Evolutionary conservation across 1,140 invertebrate species (phyloP).

Genomic region (Notospermus geniculatus): DNA sequence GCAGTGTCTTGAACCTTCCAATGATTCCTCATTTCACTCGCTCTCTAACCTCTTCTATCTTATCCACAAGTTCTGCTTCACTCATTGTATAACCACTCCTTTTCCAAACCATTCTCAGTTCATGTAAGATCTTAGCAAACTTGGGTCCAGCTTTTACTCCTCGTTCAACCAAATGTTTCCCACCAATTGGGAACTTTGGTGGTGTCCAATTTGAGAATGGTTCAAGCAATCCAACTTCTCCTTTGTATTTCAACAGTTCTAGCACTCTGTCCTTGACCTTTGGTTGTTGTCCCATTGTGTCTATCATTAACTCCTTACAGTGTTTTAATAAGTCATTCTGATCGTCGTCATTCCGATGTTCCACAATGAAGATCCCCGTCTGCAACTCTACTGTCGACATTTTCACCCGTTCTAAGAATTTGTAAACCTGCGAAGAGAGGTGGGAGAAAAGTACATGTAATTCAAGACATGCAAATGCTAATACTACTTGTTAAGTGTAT

Average conservation of each 20-base stretch:
- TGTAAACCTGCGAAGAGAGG: conserved; percentile 59
- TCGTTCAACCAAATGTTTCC: conserved; percentile 66
- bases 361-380: conserved; percentile 75
- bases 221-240: conserved; percentile 64
- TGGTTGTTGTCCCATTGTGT: conserved; percentile 58
- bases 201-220: conserved; percentile 71
- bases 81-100: conserved; percentile 71
- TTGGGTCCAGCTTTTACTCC: conserved; percentile 60
- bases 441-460: too few relatives aligned
- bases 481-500: too few relatives aligned
- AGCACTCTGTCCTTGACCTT: conserved; percentile 63
- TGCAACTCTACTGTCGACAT: conserved; percentile 84
- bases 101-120: conserved; percentile 76
- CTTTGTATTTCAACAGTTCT: conserved; percentile 83
- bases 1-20: too few relatives aligned
- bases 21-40: conserved; percentile 10
- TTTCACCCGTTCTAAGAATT: conserved; percentile 75
- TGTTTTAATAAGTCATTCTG: conserved; percentile 58
- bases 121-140: conserved; percentile 56
- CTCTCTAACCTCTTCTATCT: conserved; percentile 58
- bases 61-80: conserved; percentile 66
- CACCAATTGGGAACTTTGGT: conserved; percentile 79
- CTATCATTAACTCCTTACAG: conserved; percentile 73
- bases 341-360: conserved; percentile 64
- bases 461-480: too few relatives aligned